Evolutionary conservation across 2,888 invertebrate species (phyloP), one percentile per base, ranked within the genome.

Genomic region (Sarcophaga carnaria): DNA sequence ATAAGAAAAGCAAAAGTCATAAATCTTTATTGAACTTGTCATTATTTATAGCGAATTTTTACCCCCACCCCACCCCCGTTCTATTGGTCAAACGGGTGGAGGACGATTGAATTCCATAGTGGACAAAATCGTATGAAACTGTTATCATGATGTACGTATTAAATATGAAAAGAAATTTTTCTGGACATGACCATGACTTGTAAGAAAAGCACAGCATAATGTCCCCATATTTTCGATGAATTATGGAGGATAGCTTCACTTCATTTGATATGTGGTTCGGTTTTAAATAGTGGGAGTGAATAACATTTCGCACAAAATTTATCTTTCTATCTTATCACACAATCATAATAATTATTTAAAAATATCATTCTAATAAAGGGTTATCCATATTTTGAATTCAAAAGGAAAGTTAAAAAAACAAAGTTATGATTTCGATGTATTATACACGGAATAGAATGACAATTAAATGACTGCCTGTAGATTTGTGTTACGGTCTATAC

Each of bases 11-110:
- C 80, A 88, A 85, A 90, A 90, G 90, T 90, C 90, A 93, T 93
- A 93, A 93, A 93, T 93, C 93, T 93, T 93, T 91, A 92, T 93
- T 91, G 91, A 91, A 91, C 88, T 90, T 91, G 92, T 91, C 91
- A 92, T 93, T 93, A 93, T 93, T 93, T 93, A 93, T 93, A 92
- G 91, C 89, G 90, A 90, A 88, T 66, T 78, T 77, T 71, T 17
- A 20, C 0, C 6, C n/a, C 11, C 62, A 4, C 0, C 3, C n/a
- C n/a, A 10, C 22, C 62, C 20, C n/a, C 49, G 62, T 69, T 8
- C 54, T 72, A 90, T 82, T 75, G 76, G 80, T 80, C 83, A 83
- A 85, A 77, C 75, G 27, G 74, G 6, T n/a, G 12, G 37, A 77
- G 80, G 83, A 86, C 76, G 20, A 20, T 20, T 20, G 20, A 20